Percentiles rank a stretch among this genome's conserved stretches.
phyloP scores from a whole-genome alignment of 2,113 vertebrate species.

The Dipodomys spectabilis region DNA sequence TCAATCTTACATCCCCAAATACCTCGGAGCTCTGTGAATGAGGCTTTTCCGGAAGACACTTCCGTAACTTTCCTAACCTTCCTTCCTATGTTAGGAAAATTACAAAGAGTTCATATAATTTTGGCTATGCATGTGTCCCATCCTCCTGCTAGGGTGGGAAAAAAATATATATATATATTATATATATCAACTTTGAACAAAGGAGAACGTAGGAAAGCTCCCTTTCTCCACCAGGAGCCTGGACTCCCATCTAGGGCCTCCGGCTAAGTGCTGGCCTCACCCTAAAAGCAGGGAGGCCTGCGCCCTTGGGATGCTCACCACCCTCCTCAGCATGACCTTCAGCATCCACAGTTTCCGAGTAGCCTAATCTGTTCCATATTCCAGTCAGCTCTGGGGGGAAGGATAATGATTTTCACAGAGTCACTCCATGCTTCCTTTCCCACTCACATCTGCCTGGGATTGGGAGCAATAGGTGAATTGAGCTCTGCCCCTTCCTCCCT shows the following conservation, averaged over 20 bases:
- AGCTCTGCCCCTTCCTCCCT: background rate
- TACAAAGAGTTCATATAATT: slow-evolving; percentile 59
- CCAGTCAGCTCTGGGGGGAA: slow-evolving; percentile 30
- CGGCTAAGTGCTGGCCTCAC: slow-evolving; percentile 74
- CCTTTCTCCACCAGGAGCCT: slow-evolving; percentile 59
- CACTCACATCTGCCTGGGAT: slow-evolving; percentile 68
- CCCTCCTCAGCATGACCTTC: slow-evolving; percentile 51
- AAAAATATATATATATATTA: too few relatives aligned
- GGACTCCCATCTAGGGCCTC: slow-evolving; percentile 49
- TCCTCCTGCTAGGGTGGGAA: slow-evolving; percentile 19
- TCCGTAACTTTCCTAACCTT: background rate
- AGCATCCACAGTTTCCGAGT: slow-evolving; percentile 64
- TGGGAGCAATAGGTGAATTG: background rate
- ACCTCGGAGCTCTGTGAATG: slow-evolving; percentile 19
- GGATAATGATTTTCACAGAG: slow-evolving; percentile 55
- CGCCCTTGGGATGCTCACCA: slow-evolving; percentile 66
- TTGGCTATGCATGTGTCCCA: background rate
- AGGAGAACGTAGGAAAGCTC: slow-evolving; percentile 61
- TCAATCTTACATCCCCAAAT: background rate
- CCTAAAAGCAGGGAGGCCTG: slow-evolving; percentile 80
- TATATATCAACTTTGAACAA: slow-evolving; percentile 52
- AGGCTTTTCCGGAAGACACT: slow-evolving; percentile 18
- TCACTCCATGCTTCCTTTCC: slow-evolving; percentile 60
- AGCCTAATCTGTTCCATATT: slow-evolving; percentile 80
- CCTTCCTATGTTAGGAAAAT: slow-evolving; percentile 17